phyloP scores from a whole-genome alignment of 2,113 vertebrate genomes.

The Cathartes aura region DNA sequence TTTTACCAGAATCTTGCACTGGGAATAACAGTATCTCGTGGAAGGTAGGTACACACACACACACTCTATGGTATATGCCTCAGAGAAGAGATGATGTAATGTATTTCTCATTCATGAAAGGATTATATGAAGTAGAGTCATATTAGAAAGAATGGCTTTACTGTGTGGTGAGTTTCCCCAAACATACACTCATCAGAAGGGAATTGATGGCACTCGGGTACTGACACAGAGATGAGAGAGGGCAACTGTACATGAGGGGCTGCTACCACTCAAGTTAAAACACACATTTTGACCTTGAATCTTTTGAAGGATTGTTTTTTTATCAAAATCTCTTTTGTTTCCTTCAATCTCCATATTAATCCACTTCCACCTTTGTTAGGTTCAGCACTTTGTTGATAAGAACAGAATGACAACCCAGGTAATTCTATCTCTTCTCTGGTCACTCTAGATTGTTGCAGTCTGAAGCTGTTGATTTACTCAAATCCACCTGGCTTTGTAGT shows the following conservation, averaged over 20 bases:
- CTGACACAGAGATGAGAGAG: neutral
- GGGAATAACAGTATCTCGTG: neutral
- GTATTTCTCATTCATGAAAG: neutral
- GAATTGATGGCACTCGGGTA: neutral
- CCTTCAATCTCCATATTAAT: neutral
- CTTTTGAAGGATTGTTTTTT: neutral
- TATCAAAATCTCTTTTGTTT: neutral
- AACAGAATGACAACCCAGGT: neutral
- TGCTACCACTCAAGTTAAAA: neutral
- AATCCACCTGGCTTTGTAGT: neutral
- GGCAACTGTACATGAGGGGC: neutral
- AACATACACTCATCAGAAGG: neutral
- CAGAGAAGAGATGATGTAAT: neutral
- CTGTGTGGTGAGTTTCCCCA: neutral
- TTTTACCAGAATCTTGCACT: neutral
- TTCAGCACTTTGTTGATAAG: neutral
- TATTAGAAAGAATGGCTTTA: neutral
- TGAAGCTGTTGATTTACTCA: constrained; percentile 4
- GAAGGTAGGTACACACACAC: neutral
- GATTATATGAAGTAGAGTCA: neutral
- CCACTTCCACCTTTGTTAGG: neutral
- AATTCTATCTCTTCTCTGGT: neutral
- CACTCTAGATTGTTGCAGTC: neutral
- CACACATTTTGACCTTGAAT: neutral
- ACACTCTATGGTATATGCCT: neutral